Conservation (phyloP, 2,888 invertebrate genomes). For the Tromatobia lineatoria region DNA sequence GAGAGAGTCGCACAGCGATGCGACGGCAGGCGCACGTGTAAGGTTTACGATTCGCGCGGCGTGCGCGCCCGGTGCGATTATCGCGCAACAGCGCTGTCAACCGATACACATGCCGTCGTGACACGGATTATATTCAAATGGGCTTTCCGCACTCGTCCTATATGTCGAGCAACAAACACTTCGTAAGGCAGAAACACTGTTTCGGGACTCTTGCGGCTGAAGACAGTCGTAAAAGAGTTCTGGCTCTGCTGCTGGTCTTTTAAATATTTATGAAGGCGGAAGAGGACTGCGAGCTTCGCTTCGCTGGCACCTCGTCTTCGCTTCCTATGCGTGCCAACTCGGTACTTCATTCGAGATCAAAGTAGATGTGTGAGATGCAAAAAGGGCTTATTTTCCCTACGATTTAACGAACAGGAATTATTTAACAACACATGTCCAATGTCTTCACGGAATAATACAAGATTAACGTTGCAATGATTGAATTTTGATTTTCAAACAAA, state of each 20-base stretch:
- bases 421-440: neutral
- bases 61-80: constrained; percentile 76
- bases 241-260: constrained; percentile 58
- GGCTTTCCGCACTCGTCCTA: constrained; percentile 42
- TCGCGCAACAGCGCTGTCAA: constrained; percentile 71
- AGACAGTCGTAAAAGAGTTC: constrained; percentile 53
- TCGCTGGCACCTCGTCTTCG: constrained; percentile 62
- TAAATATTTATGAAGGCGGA: constrained; percentile 77
- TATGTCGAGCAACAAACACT: constrained; percentile 59
- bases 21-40: constrained; percentile 23
- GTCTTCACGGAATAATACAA: neutral
- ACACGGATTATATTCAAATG: constrained; percentile 79
- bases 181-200: constrained; percentile 4
- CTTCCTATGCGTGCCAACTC: constrained; percentile 46
- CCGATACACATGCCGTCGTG: constrained; percentile 70
- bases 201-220: constrained; percentile 10
- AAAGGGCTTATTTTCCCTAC: neutral
- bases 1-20: neutral
- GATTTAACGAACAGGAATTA: neutral
- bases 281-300: constrained; percentile 67
- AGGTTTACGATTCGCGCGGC: constrained; percentile 53
- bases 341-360: constrained; percentile 9
- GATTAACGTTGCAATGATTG: too few species aligned
- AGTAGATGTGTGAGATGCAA: neutral
- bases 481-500: too few species aligned